Evolutionary conservation across 2,888 invertebrate species (phyloP).

Genomic region (Eupithecia dodoneata): DNA sequence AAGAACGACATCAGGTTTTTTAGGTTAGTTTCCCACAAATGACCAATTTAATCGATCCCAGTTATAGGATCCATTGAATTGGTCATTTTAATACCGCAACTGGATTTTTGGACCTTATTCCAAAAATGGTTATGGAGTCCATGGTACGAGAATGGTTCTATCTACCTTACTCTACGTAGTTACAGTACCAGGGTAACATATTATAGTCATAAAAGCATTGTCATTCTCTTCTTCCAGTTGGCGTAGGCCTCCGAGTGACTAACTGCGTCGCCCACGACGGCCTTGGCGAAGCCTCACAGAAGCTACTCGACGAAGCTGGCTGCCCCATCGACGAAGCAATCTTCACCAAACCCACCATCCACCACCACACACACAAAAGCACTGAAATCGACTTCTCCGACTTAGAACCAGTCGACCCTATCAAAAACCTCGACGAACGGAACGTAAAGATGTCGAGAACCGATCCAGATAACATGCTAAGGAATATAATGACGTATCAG

Average conservation of each 20-base stretch:
- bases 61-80: no score
- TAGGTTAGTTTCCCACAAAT: no score
- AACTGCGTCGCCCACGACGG: slow-evolving; percentile 92
- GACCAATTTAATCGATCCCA: no score
- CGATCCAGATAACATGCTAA: slow-evolving; percentile 72
- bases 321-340: slow-evolving; percentile 89
- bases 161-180: background rate
- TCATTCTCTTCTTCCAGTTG: slow-evolving; percentile 76
- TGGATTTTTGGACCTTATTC: no score
- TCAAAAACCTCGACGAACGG: slow-evolving; percentile 66
- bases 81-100: background rate
- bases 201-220: background rate
- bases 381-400: slow-evolving; percentile 73
- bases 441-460: slow-evolving; percentile 62
- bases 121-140: background rate
- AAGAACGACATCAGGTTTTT: no score
- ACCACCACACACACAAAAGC: slow-evolving; percentile 68
- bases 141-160: background rate
- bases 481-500: slow-evolving; percentile 80
- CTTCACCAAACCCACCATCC: slow-evolving; percentile 81
- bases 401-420: slow-evolving; percentile 64
- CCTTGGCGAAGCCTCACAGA: slow-evolving; percentile 89
- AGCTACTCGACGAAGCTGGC: slow-evolving; percentile 88
- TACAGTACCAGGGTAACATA: background rate
- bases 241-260: slow-evolving; percentile 89